Percentiles rank a stretch among this genome's conserved stretches.
Evolutionary conservation across 1,140 invertebrate genomes (phyloP).

Genomic region (Drosophila nannoptera): DNA sequence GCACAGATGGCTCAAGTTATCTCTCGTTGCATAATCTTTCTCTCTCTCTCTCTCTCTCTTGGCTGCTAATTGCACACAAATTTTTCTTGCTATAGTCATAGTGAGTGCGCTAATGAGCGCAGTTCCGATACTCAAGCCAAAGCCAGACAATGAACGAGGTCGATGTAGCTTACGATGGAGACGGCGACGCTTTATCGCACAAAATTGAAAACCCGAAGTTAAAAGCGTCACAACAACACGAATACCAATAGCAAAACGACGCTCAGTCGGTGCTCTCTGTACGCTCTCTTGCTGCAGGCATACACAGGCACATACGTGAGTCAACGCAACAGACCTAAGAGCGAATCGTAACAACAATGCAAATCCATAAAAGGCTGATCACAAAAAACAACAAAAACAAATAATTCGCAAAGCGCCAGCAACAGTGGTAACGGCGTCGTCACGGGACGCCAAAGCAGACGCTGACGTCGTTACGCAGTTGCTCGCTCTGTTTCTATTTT

Average conservation of each 20-base stretch:
- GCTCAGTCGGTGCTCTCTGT: neutral
- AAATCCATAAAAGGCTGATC: slow-evolving; percentile 31
- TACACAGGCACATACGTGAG: neutral
- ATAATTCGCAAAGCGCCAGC: slow-evolving; percentile 26
- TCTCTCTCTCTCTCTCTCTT: slow-evolving; percentile 6
- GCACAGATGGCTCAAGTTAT: slow-evolving; percentile 30
- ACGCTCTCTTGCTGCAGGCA: neutral
- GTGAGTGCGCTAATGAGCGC: neutral
- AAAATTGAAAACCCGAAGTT: slow-evolving; percentile 18
- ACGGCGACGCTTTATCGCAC: slow-evolving; percentile 28
- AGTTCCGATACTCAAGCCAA: slow-evolving; percentile 9
- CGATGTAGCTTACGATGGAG: slow-evolving; percentile 8
- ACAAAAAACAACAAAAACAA: slow-evolving; percentile 27
- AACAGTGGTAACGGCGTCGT: slow-evolving; percentile 16
- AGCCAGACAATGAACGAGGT: slow-evolving; percentile 33
- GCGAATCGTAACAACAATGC: slow-evolving; percentile 15
- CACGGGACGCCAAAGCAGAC: slow-evolving; percentile 33
- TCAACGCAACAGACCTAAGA: slow-evolving; percentile 1
- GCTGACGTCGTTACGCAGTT: slow-evolving; percentile 11
- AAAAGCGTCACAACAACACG: slow-evolving; percentile 20
- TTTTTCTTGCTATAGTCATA: neutral
- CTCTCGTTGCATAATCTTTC: slow-evolving; percentile 36
- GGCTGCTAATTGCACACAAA: slow-evolving; percentile 23
- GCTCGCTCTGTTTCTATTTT: slow-evolving; percentile 51
- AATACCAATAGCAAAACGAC: slow-evolving; percentile 6